Conservation (phyloP, 2,888 invertebrate species). For the Dendrolimus houi region DNA sequence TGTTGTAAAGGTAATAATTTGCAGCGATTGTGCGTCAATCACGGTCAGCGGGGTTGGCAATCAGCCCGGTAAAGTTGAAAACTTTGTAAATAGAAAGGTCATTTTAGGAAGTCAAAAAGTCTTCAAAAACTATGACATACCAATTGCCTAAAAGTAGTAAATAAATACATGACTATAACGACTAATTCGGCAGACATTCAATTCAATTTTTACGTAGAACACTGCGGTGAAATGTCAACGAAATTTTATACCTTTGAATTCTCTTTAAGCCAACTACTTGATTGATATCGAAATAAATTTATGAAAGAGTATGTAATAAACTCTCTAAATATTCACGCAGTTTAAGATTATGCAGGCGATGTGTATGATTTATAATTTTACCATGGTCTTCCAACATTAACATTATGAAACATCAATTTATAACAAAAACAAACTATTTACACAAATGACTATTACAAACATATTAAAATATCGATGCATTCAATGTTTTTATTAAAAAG, state of each 20-base stretch:
- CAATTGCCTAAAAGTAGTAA: slow-evolving; percentile 37
- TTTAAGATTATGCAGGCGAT: slow-evolving; percentile 11
- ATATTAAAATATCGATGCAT: slow-evolving; percentile 60
- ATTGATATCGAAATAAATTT: slow-evolving; percentile 7
- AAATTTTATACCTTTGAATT: neutral
- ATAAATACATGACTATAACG: slow-evolving; percentile 46
- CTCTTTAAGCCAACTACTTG: slow-evolving; percentile 11
- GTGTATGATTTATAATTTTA: slow-evolving; percentile 33
- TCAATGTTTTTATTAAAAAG: slow-evolving; percentile 2
- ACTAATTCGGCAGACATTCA: slow-evolving; percentile 69
- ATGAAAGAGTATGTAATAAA: slow-evolving; percentile 12
- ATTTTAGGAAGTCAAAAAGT: slow-evolving; percentile 43
- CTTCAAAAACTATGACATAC: slow-evolving; percentile 49
- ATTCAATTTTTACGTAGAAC: slow-evolving; percentile 54
- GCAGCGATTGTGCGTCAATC: slow-evolving; percentile 20
- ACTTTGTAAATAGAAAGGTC: slow-evolving; percentile 44
- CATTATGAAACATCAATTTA: slow-evolving; percentile 65
- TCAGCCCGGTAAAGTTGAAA: slow-evolving; percentile 36
- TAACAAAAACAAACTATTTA: slow-evolving; percentile 68
- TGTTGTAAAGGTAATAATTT: slow-evolving; percentile 30
- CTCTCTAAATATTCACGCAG: slow-evolving; percentile 12
- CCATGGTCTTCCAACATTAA: slow-evolving; percentile 58
- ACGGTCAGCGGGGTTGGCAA: slow-evolving; percentile 28
- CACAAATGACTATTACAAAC: slow-evolving; percentile 34
- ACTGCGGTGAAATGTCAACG: slow-evolving; percentile 40